Evolutionary conservation across 2,888 invertebrate genomes (phyloP).

Genomic region (Lasioglossum figueresi): DNA sequence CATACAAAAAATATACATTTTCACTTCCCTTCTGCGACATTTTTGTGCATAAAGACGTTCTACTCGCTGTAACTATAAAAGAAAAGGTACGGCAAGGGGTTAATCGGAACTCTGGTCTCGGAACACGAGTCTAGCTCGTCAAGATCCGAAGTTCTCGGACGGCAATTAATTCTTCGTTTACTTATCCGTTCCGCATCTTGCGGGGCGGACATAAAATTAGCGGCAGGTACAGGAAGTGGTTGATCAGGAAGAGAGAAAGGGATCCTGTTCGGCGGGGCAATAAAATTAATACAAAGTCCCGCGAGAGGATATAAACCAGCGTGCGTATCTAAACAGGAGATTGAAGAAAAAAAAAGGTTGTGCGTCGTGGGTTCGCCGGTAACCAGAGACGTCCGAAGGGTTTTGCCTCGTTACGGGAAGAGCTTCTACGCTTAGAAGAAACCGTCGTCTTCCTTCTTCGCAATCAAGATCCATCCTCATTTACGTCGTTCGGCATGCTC

Average conservation of each 20-base stretch:
- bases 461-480: slow-evolving; percentile 49
- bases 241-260: neutral
- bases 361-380: neutral
- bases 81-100: too few species aligned
- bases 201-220: neutral
- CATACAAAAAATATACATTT: too few species aligned
- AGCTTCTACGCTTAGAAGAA: neutral
- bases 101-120: neutral
- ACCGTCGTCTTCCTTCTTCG: slow-evolving; percentile 28
- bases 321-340: slow-evolving; percentile 1
- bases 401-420: slow-evolving; percentile 32
- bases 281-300: neutral
- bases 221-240: neutral
- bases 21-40: too few species aligned
- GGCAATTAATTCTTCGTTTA: neutral
- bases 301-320: neutral
- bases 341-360: neutral
- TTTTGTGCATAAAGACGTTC: too few species aligned
- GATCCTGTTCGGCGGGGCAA: neutral
- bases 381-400: slow-evolving; percentile 44
- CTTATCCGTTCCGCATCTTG: neutral
- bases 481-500: slow-evolving; percentile 19
- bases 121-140: neutral
- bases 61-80: too few species aligned
- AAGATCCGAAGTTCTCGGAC: neutral